These are phyloP conservation scores for Hephaestus fuliginosus DNA, from an alignment of 2,797 vertebrate genomes.

Conservation along the genomic window DNA sequence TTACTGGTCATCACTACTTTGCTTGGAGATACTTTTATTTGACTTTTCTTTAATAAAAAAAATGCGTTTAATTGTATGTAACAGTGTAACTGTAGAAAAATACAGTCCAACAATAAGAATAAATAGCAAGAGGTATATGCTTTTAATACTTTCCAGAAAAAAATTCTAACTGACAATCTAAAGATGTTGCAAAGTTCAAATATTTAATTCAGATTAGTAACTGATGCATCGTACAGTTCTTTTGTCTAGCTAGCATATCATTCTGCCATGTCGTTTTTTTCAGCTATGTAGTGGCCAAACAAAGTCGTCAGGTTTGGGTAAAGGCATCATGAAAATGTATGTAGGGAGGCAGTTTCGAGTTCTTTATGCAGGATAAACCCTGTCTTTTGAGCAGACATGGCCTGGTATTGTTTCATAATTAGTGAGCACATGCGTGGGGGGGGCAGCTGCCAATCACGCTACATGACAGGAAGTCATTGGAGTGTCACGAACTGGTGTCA, in stretches of 20 bases:
- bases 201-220: neutral
- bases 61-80: too few relatives aligned
- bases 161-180: neutral
- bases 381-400: conserved; percentile 55
- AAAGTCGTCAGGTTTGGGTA: neutral
- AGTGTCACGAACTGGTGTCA: conserved; percentile 76
- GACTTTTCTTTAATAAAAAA: neutral
- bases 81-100: too few relatives aligned
- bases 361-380: conserved; percentile 3
- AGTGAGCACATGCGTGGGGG: conserved; percentile 66
- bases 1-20: neutral
- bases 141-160: neutral
- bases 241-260: neutral
- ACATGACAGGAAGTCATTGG: conserved; percentile 82
- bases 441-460: conserved; percentile 75
- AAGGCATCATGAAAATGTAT: neutral
- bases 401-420: conserved; percentile 80
- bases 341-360: neutral
- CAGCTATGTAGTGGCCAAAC: neutral
- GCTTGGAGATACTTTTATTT: neutral
- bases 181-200: neutral
- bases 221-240: neutral
- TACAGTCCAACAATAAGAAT: too few relatives aligned
- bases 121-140: too few relatives aligned
- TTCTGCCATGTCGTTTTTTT: neutral